Base-by-base conservation (phyloP, 1,140 invertebrate genomes). In the Pteromalus puparum region DNA sequence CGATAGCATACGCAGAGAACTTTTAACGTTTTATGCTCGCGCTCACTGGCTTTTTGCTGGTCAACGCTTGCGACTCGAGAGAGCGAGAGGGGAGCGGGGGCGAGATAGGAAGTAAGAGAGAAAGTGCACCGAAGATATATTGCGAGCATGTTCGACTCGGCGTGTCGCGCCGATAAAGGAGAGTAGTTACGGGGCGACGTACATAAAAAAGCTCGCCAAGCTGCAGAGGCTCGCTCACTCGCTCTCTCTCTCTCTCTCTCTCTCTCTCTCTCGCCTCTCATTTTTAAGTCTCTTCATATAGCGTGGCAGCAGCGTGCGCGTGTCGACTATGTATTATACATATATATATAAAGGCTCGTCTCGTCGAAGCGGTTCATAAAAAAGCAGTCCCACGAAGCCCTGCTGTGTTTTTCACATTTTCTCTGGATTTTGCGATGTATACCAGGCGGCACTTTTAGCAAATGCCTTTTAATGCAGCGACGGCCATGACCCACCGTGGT, bases 131-230 rank as follows among this genome's bases (percentile, higher is more conserved):
- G 30, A 65, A 82, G 70, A 82, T 82, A 67, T 81, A 81, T 81
- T 10, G n/a, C 26, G 67, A 70, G 26, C 3, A 81, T 65, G 80
- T 74, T 73, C 80, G 80, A 74, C 68, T 74, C 30, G 48, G 26
- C 72, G 70, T 82, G 80, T 61, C 48, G 73, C 21, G 73, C 73
- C 81, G 81, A 82, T 82, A 82, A 82, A 82, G 61, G 70, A 15
- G 6, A 28, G 48, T 24, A 76, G 70, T 81, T 81, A 81, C 80
- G 68, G 26, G n/a, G 1, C n/a, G 34, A 38, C 53, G 73, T 75
- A 75, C 18, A 74, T 61, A 74, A 74, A 81, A 46, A 70, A 68
- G 21, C 46, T 74, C 30, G 28, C 34, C 5, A 21, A 21, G 0
- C 61, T 65, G 76, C 12, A 65, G 15, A 18, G 15, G 1, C 1